Conservation (phyloP, 2,113 vertebrate genomes). For the Peromyscus polionotus region DNA sequence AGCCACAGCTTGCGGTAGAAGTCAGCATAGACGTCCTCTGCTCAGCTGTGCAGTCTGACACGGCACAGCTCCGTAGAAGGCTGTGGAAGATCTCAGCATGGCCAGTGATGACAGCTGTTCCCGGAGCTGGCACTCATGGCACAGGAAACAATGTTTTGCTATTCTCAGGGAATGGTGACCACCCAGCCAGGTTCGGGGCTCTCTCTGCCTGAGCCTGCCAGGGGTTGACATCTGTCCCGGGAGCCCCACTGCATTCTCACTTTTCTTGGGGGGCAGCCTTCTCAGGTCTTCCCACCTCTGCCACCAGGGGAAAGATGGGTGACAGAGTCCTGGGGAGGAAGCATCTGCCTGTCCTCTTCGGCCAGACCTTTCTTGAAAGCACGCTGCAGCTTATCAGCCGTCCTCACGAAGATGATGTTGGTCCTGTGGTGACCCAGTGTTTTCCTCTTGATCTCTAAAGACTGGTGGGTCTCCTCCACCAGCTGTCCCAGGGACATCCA, state of each 20-base stretch:
- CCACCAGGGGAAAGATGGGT: not conserved
- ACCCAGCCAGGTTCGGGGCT: not conserved
- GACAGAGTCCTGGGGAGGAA: not conserved
- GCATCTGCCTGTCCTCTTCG: not conserved
- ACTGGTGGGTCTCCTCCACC: accelerated
- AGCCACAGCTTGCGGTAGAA: not conserved
- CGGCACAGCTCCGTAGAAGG: not conserved
- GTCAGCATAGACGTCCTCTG: not conserved
- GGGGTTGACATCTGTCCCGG: accelerated
- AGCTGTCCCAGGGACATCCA: not conserved
- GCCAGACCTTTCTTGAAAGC: not conserved
- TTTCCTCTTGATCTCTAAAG: not conserved
- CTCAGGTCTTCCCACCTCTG: not conserved
- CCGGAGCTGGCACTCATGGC: not conserved
- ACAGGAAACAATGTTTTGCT: not conserved
- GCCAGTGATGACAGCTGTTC: not conserved
- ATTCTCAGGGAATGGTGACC: too few species aligned
- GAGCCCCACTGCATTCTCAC: not conserved
- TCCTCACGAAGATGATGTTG: not conserved
- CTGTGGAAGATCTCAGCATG: not conserved
- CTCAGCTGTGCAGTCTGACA: not conserved
- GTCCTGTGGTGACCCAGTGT: not conserved
- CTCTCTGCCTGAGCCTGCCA: not conserved
- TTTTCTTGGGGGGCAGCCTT: not conserved
- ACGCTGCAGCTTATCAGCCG: not conserved